Conservation (phyloP, 2,888 invertebrate genomes). For the Neoitamus cyanurus region DNA sequence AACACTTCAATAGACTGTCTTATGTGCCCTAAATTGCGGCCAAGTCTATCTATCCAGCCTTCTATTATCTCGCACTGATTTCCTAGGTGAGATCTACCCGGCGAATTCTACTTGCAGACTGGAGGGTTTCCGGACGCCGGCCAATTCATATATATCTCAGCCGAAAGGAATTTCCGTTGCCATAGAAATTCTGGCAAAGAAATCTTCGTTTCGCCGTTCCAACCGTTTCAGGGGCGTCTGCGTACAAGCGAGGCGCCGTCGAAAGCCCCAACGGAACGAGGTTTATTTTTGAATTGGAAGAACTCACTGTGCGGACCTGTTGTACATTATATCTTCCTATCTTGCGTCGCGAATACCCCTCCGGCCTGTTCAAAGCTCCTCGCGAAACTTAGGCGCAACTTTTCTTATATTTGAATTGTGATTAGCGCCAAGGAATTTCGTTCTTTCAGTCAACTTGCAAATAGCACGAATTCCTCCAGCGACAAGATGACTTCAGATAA, state of each 20-base stretch:
- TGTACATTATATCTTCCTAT: background rate
- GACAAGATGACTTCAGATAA: constrained; percentile 21
- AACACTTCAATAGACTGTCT: background rate
- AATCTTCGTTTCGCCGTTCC: background rate
- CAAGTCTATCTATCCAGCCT: background rate
- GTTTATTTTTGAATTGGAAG: constrained; percentile 28
- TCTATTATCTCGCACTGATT: constrained; percentile 27
- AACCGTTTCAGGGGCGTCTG: background rate
- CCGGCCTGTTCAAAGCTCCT: background rate
- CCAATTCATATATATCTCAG: constrained; percentile 49
- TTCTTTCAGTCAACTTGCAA: background rate
- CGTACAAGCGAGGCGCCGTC: background rate
- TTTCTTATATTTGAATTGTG: constrained; percentile 9
- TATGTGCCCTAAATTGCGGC: background rate
- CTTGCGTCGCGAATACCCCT: background rate
- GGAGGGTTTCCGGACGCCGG: constrained; percentile 44
- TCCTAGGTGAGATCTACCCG: constrained; percentile 49
- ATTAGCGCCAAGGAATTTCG: background rate
- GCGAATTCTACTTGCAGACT: constrained; percentile 51
- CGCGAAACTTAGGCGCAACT: background rate
- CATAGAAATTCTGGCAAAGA: constrained; percentile 39
- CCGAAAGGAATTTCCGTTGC: constrained; percentile 36
- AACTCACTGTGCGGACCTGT: background rate
- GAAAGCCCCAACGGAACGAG: constrained; percentile 2
- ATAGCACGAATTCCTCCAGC: background rate